These are phyloP conservation scores for Meteorus colon DNA, from an alignment of 2,888 invertebrate genomes.

Conservation along the genomic window DNA sequence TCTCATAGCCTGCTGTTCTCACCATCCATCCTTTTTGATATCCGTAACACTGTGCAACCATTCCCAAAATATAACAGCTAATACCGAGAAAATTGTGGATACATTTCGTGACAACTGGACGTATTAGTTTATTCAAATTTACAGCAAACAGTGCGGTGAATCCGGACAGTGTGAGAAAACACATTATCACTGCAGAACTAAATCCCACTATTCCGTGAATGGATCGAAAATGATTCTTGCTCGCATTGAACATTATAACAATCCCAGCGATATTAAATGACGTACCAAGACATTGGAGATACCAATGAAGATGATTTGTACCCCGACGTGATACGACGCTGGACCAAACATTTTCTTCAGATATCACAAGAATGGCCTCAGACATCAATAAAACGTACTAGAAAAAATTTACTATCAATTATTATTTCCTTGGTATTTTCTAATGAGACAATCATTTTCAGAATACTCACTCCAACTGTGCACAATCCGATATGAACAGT, in stretches of 20 bases:
- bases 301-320: conserved; percentile 73
- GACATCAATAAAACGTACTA: conserved; percentile 68
- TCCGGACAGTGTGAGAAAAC: conserved; percentile 74
- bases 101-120: conserved; percentile 75
- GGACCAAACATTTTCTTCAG: conserved; percentile 60
- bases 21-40: conserved; percentile 58
- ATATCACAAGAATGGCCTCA: conserved; percentile 61
- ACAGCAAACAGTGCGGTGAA: conserved; percentile 75
- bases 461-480: conserved; percentile 52
- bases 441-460: conserved; percentile 9
- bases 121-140: conserved; percentile 74
- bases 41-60: conserved; percentile 68
- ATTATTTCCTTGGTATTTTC: background rate
- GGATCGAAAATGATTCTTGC: conserved; percentile 63
- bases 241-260: conserved; percentile 69
- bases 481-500: conserved; percentile 56
- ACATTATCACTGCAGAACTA: conserved; percentile 74
- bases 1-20: conserved; percentile 9
- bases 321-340: conserved; percentile 54
- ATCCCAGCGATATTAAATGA: conserved; percentile 75
- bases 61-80: conserved; percentile 75
- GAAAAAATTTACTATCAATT: conserved; percentile 40
- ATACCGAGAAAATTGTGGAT: conserved; percentile 76
- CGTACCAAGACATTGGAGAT: conserved; percentile 75
- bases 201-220: conserved; percentile 67